Evolutionary conservation across 2,888 invertebrate genomes (phyloP), one percentile per base, ranked within the genome.

Genomic region (Parnassius apollo): DNA sequence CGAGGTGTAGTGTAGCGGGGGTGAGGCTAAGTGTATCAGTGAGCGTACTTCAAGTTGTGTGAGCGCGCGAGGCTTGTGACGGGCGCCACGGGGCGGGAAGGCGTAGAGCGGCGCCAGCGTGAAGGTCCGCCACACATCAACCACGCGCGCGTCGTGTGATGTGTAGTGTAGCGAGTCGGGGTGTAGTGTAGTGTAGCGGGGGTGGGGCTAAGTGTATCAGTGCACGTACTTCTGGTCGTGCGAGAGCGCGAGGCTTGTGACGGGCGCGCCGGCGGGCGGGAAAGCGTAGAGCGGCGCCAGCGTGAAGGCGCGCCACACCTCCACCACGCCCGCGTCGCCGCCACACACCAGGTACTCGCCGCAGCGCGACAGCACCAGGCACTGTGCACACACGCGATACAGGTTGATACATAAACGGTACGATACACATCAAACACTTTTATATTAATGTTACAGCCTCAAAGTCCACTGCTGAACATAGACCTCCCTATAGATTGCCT

Each of bases 301-400:
- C 80, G 98, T 99, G 92, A 98, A 98, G 62, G 99, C 98, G 82
- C 99, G 94, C 98, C 99, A 98, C 69, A 99, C 98, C 92, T 99
- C 98, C 72, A 99, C 99, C 73, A 98, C 97, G 69, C 99, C 99
- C 80, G 96, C 96, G 83, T 98, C 98, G 13, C 99, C 99, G 69
- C 98, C 99, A 73, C 98, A 96, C 94, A 99, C 98, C 85, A 99
- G 93, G 92, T 99, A 99, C 93, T 99, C 99, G 70, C 99, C 99
- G 92, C 99, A 99, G 64, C 99, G 96, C 71, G 98, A 99, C 82
- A 99, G 92, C 77, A 96, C 93, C 93, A 98, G 94, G 91, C 97
- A 97, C 97, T 97, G 86, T 13, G 10, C 45, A 35, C 25, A 57
- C 46, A n/a, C 46, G 7, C 46, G 46, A 46, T n/a, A 35, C 35